These are phyloP conservation scores for Pseudorhombus dupliciocellatus DNA, from an alignment of 2,113 vertebrate species.

Conservation along the genomic window DNA sequence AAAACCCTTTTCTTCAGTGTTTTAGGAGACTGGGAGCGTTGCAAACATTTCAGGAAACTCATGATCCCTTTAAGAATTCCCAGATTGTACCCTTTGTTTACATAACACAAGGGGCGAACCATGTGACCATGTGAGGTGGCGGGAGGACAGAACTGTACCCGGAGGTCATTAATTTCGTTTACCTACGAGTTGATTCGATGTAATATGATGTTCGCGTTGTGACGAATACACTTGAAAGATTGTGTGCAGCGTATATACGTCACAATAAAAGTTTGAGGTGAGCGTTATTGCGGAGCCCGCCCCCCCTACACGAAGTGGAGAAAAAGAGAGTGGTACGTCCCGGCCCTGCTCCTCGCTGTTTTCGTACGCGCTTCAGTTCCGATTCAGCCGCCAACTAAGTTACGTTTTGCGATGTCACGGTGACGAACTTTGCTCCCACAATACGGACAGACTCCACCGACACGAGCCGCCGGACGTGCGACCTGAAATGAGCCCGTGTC, in stretches of 20 bases:
- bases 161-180: rapidly evolving
- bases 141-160: background rate
- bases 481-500: constrained; percentile 58
- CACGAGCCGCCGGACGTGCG: background rate
- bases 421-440: constrained; percentile 61
- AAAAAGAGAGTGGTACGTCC: constrained; percentile 74
- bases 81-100: constrained; percentile 84
- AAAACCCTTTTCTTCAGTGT: background rate
- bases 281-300: rapidly evolving
- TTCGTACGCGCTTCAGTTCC: constrained; percentile 76
- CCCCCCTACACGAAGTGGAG: constrained; percentile 72
- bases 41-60: constrained; percentile 32
- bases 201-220: background rate
- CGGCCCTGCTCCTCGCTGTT: constrained; percentile 78
- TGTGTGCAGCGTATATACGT: background rate
- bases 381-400: constrained; percentile 78
- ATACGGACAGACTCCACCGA: background rate
- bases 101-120: constrained; percentile 78
- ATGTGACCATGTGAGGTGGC: constrained; percentile 16
- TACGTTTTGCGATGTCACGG: constrained; percentile 61
- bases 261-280: background rate
- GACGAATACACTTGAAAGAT: background rate
- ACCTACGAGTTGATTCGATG: rapidly evolving
- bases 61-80: constrained; percentile 76
- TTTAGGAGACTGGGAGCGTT: constrained; percentile 10